Conservation (phyloP, 2,113 vertebrate species). For the Raja brachyura region DNA sequence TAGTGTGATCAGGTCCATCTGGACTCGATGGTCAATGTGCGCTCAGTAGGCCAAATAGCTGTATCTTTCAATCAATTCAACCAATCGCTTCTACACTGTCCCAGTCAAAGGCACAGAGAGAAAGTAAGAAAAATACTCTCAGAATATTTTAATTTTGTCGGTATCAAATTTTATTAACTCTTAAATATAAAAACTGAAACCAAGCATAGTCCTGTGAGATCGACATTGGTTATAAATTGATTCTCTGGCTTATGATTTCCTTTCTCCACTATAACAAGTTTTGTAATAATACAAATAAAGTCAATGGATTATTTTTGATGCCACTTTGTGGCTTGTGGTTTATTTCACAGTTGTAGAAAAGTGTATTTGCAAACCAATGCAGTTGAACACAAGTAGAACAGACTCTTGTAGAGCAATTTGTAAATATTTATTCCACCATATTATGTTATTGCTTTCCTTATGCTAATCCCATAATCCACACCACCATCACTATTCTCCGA, state of each 20-base stretch:
- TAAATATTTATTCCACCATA: background rate
- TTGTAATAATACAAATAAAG: background rate
- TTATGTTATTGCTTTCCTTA: background rate
- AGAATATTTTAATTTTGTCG: background rate
- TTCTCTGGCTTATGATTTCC: background rate
- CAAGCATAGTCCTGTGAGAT: background rate
- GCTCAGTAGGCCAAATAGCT: too few relatives aligned
- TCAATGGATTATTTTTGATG: background rate
- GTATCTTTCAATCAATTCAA: too few relatives aligned
- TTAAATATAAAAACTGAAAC: background rate
- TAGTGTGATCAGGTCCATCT: too few relatives aligned
- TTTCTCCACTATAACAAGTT: background rate
- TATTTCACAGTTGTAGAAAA: constrained; percentile 8
- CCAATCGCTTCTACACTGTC: background rate
- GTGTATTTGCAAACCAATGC: background rate
- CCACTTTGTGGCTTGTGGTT: background rate
- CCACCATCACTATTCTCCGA: too few relatives aligned
- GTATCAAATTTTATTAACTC: background rate
- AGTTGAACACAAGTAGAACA: background rate
- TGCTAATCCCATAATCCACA: background rate
- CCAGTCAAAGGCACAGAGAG: background rate
- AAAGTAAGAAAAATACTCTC: background rate
- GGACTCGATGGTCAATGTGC: too few relatives aligned
- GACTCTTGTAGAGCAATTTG: background rate
- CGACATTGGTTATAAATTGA: background rate